Percentiles rank a stretch among this genome's conserved stretches.
phyloP scores from a whole-genome alignment of 2,888 invertebrate genomes.

The Elysia crispata region DNA sequence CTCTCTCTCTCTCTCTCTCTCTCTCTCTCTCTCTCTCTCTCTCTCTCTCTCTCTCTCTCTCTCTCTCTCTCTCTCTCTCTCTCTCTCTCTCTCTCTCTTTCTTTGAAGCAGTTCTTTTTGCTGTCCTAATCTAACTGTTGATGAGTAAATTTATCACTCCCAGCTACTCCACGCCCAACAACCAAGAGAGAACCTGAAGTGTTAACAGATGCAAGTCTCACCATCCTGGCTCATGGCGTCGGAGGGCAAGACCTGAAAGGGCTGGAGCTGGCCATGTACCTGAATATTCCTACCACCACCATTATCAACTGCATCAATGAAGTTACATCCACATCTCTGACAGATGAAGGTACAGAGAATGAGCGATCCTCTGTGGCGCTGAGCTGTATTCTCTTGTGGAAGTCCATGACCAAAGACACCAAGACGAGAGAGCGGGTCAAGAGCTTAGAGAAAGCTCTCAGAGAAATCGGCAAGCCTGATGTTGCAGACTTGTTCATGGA shows the following conservation, averaged over 20 bases:
- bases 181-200: slow-evolving; percentile 61
- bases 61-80: too few species aligned
- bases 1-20: too few species aligned
- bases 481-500: slow-evolving; percentile 64
- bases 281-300: slow-evolving; percentile 65
- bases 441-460: slow-evolving; percentile 64
- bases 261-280: slow-evolving; percentile 62
- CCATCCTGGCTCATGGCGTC: slow-evolving; percentile 58
- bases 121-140: background rate
- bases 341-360: slow-evolving; percentile 40
- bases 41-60: too few species aligned
- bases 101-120: background rate
- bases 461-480: slow-evolving; percentile 66
- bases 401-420: slow-evolving; percentile 55
- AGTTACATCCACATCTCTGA: slow-evolving; percentile 52
- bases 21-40: too few species aligned
- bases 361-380: slow-evolving; percentile 52
- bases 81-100: too few species aligned
- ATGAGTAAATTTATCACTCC: background rate
- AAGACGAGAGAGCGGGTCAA: slow-evolving; percentile 67
- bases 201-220: slow-evolving; percentile 60
- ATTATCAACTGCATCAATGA: slow-evolving; percentile 62
- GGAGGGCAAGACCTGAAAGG: slow-evolving; percentile 59
- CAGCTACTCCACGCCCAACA: slow-evolving; percentile 9
- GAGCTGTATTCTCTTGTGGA: slow-evolving; percentile 63